Base-by-base conservation (phyloP, 2,797 vertebrate species). In the Odontamblyopus rebecca region DNA sequence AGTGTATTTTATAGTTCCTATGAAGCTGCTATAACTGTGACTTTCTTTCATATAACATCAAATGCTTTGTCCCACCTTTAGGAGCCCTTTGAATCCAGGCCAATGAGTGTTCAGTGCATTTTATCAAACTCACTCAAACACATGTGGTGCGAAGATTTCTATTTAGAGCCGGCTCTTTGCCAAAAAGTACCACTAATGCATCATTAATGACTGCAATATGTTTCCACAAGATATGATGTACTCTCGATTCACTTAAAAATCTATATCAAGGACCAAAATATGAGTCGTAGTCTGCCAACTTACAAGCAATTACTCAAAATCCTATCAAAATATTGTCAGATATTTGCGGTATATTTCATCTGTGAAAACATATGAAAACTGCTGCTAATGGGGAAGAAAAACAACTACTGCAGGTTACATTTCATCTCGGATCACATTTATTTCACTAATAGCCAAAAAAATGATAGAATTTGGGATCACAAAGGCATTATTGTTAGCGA, bases 111-210 rank as follows among this genome's bases (percentile, higher is more conserved):
- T 53, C 48, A 1, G 29, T 30, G 27, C 19, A 18, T 53, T 66
- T 67, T 67, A 67, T 54, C 65, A 53, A 53, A 67, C 65, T 67
- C 65, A n/a, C 48, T 32, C 53, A 53, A 67, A 67, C 65, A 67
- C 48, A 67, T 67, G 48, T 67, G 65, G 65, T 51, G 65, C 6
- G 50, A 53, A 53, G 65, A 67, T 67, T 53, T 67, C 48, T 32
- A n/a, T 67, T 67, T 67, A 32, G 48, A 48, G 35, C 64, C 56
- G 60, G 63, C 71, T 30, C 44, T 26, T 44, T 61, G 67, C 54
- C 26, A 67, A 67, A 50, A 53, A 32, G 15, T 67, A 53, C 9
- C 50, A 18, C 65, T 67, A 67, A 67, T 54, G 65, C 29, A 30
- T 18, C 50, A 32, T 67, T 67, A 67, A 67, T 54, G 65, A 53